Conservation (phyloP, 2,797 vertebrate species). For the Knipowitschia caucasica region DNA sequence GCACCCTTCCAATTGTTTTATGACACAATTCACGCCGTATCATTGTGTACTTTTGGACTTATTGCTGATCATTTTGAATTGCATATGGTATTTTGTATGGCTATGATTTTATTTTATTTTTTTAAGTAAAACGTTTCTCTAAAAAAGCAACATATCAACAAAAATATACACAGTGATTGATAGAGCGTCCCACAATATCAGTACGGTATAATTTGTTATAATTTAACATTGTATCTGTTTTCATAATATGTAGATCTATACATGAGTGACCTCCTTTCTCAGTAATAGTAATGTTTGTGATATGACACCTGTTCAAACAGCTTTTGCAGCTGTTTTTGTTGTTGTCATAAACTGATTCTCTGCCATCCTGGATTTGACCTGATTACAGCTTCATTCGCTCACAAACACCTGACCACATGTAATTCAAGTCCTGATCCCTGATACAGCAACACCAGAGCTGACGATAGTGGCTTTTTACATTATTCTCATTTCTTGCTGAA, state of each 20-base stretch:
- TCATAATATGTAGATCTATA: no score
- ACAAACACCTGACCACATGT: background rate
- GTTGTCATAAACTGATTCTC: background rate
- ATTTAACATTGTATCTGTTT: no score
- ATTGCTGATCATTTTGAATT: background rate
- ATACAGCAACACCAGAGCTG: no score
- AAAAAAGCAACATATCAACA: no score
- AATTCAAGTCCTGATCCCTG: background rate
- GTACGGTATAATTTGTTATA: no score
- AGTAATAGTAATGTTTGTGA: background rate
- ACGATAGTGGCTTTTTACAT: background rate
- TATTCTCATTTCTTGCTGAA: no score
- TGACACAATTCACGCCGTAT: background rate
- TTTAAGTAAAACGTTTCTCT: no score
- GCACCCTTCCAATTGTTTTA: background rate
- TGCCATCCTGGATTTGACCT: background rate
- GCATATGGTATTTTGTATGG: background rate
- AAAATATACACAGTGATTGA: no score
- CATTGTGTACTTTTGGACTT: background rate
- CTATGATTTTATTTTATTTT: background rate
- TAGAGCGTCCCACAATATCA: no score
- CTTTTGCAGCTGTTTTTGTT: background rate
- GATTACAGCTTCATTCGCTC: background rate
- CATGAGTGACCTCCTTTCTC: background rate
- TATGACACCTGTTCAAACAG: background rate